Conservation (phyloP, 2,888 invertebrate genomes). For the Polietes domitor region DNA sequence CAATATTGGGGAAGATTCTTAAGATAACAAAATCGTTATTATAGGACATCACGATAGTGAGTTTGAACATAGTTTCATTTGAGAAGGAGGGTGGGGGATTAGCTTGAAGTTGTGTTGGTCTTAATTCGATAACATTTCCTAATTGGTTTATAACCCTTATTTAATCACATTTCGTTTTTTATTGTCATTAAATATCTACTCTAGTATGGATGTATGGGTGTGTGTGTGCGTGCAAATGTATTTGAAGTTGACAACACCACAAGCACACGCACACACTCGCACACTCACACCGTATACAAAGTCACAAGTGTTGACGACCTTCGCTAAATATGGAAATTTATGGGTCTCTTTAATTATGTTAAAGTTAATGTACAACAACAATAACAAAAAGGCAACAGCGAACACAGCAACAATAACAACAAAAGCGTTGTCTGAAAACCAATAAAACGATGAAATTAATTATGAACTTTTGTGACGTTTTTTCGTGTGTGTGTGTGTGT, state of each 20-base stretch:
- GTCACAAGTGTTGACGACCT: slow-evolving; percentile 68
- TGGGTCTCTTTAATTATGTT: slow-evolving; percentile 76
- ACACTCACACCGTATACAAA: neutral
- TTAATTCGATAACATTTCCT: slow-evolving; percentile 55
- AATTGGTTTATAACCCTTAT: slow-evolving; percentile 58
- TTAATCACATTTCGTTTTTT: slow-evolving; percentile 30
- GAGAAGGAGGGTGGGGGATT: neutral
- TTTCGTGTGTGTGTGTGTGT: neutral
- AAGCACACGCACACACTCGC: neutral
- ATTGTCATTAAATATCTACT: neutral
- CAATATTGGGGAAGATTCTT: no score
- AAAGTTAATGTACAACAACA: slow-evolving; percentile 71
- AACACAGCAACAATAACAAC: slow-evolving; percentile 44
- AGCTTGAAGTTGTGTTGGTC: slow-evolving; percentile 13
- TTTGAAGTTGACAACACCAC: slow-evolving; percentile 34
- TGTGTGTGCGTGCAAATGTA: slow-evolving; percentile 35
- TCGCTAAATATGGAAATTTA: slow-evolving; percentile 74
- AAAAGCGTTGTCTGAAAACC: slow-evolving; percentile 13
- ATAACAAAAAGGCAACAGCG: no score
- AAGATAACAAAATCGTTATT: no score
- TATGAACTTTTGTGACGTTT: slow-evolving; percentile 58
- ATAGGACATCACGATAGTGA: neutral
- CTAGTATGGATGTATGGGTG: neutral
- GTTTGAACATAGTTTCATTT: neutral
- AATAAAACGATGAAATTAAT: slow-evolving; percentile 57